phyloP scores from a whole-genome alignment of 2,797 vertebrate genomes.

The Rhinogobio ventralis region DNA sequence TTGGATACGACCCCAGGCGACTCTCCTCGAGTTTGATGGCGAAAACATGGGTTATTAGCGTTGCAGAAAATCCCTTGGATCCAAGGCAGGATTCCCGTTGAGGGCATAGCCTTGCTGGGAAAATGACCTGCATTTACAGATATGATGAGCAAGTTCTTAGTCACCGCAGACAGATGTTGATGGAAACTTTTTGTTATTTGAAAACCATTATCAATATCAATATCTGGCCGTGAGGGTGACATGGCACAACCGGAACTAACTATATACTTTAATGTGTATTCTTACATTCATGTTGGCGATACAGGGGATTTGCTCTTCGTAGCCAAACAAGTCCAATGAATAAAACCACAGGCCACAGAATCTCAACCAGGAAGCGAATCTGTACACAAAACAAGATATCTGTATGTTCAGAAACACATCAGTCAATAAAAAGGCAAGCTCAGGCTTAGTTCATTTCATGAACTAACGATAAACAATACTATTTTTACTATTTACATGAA shows the following conservation, averaged over 20 bases:
- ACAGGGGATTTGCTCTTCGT: slow-evolving; percentile 90
- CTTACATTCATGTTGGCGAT: slow-evolving; percentile 96
- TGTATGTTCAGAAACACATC: background rate
- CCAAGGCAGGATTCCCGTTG: slow-evolving; percentile 92
- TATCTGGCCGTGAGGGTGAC: background rate
- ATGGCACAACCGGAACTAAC: background rate
- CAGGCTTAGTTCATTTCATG: too few relatives aligned
- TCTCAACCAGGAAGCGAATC: slow-evolving; percentile 92
- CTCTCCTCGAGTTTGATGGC: slow-evolving; percentile 86
- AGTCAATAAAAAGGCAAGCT: background rate
- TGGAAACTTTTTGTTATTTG: background rate
- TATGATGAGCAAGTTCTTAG: background rate
- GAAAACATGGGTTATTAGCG: slow-evolving; percentile 94
- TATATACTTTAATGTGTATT: background rate
- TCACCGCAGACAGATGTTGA: background rate
- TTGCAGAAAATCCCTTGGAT: slow-evolving; percentile 98
- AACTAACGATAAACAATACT: background rate
- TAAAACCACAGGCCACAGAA: slow-evolving; percentile 89
- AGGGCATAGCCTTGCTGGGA: slow-evolving; percentile 98
- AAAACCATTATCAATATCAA: background rate
- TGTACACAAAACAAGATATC: slow-evolving; percentile 62
- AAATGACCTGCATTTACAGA: slow-evolving; percentile 87
- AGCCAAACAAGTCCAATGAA: slow-evolving; percentile 94
- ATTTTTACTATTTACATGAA: background rate
- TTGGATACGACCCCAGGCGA: slow-evolving; percentile 91